Evolutionary conservation across 2,888 invertebrate species (phyloP).

Genomic region (Bembecia ichneumoniformis): DNA sequence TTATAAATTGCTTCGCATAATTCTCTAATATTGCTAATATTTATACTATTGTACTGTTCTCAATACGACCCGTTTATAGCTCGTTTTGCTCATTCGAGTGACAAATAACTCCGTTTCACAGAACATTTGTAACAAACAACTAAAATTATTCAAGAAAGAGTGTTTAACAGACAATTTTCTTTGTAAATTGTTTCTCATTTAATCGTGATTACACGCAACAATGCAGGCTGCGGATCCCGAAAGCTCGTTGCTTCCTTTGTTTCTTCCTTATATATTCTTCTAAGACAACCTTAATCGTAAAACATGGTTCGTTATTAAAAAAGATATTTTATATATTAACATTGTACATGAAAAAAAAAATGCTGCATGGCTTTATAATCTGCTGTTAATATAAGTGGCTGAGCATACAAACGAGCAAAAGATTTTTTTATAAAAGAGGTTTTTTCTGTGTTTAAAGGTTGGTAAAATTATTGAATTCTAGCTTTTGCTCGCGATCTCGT

Average conservation of each 20-base stretch:
- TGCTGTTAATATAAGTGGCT: neutral
- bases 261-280: constrained; percentile 11
- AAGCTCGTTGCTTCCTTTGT: constrained; percentile 17
- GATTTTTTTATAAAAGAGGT: too few species aligned
- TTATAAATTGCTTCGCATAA: too few species aligned
- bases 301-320: neutral
- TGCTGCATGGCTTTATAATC: neutral
- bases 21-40: too few species aligned
- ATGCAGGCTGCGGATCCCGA: constrained; percentile 14
- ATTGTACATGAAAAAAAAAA: neutral
- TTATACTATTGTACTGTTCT: neutral
- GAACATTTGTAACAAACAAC: neutral
- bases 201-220: constrained; percentile 14
- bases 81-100: neutral
- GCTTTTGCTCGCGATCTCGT: too few species aligned
- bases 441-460: too few species aligned
- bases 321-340: constrained; percentile 1
- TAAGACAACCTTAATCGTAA: neutral
- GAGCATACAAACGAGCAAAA: too few species aligned
- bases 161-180: constrained; percentile 3
- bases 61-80: neutral
- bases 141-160: neutral
- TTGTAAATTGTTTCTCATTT: constrained; percentile 9
- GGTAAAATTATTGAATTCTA: too few species aligned
- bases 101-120: neutral